Percentiles rank a stretch among this genome's conserved stretches.
Conservation (phyloP, 2,797 vertebrate species). For the Ceyx erithaca region DNA sequence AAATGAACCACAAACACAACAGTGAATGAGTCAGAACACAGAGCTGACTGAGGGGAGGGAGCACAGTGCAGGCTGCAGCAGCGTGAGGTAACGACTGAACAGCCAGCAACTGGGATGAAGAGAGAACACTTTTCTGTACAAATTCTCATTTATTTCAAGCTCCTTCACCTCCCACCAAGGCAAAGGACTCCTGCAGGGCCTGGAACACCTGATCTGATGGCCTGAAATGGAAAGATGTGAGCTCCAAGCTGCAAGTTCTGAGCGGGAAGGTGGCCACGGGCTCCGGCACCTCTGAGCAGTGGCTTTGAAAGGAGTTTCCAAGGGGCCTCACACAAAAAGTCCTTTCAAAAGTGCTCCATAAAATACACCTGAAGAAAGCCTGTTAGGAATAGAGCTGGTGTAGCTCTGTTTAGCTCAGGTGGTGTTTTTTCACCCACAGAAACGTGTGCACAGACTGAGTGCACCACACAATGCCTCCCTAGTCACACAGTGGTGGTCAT, state of each 20-base stretch:
- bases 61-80: not conserved
- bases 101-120: not conserved
- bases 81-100: not conserved
- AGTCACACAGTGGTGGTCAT: conserved; percentile 20
- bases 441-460: conserved; percentile 45
- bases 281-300: not conserved
- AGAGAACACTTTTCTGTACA: not conserved
- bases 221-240: not conserved
- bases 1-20: conserved; percentile 3
- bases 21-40: conserved; percentile 18
- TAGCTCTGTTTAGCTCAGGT: conserved; percentile 40
- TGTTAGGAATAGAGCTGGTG: not conserved
- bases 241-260: not conserved
- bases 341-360: conserved; percentile 48
- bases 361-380: conserved; percentile 53
- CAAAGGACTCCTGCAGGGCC: not conserved
- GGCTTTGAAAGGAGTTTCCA: conserved; percentile 44
- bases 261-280: not conserved
- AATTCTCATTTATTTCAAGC: not conserved
- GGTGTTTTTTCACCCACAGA: conserved; percentile 57
- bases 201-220: not conserved
- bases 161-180: not conserved
- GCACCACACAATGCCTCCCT: conserved; percentile 35
- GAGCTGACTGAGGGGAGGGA: not conserved
- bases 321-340: conserved; percentile 35